Evolutionary conservation across 2,797 vertebrate genomes (phyloP).

Genomic region (Buceros bicornis): DNA sequence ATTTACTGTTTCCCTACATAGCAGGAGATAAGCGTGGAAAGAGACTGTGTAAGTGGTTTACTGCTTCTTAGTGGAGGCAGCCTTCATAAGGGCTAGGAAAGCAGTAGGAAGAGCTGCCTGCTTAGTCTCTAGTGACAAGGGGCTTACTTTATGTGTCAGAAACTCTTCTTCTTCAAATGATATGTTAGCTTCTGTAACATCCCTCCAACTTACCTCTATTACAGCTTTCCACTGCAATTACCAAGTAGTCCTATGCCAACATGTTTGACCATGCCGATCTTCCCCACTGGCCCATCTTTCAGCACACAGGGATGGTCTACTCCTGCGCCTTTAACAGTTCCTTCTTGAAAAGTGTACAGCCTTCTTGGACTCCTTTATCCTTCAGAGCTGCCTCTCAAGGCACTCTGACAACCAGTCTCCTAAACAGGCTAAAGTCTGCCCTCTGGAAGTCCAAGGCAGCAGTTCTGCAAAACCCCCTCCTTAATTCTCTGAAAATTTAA

Average conservation of each 20-base stretch:
- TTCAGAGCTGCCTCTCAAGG: no score
- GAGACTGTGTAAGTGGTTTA: background rate
- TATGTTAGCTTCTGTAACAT: background rate
- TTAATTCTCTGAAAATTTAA: no score
- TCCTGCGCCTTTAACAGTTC: background rate
- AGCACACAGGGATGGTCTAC: no score
- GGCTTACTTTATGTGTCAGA: background rate
- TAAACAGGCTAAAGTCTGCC: no score
- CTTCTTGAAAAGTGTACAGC: no score
- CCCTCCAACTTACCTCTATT: background rate
- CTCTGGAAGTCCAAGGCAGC: no score
- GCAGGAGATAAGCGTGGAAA: background rate
- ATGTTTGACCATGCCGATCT: background rate
- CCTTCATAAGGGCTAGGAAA: background rate
- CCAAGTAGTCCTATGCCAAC: background rate
- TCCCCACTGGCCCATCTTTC: no score
- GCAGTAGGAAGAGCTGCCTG: background rate
- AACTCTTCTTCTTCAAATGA: background rate
- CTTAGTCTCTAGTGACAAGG: background rate
- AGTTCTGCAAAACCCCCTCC: no score
- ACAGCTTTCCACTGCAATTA: background rate
- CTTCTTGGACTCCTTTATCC: no score
- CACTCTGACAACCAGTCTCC: no score
- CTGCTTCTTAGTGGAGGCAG: background rate
- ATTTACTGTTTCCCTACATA: background rate